Conservation (phyloP, 2,113 vertebrate species). For the Brachypteracias leptosomus region DNA sequence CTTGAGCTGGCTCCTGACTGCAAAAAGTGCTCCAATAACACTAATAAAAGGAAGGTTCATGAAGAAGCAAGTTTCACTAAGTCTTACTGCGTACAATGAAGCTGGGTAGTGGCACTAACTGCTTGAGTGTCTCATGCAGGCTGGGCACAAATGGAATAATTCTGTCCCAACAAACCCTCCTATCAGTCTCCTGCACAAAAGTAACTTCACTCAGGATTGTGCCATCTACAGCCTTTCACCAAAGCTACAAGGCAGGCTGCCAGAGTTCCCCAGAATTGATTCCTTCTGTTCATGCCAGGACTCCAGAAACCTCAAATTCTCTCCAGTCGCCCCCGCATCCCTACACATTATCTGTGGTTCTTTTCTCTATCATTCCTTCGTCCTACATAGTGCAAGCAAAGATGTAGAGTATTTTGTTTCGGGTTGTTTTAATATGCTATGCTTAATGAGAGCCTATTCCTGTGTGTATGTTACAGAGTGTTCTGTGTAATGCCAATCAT, state of each 20-base stretch:
- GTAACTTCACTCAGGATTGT: neutral
- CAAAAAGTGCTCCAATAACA: neutral
- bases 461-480: neutral
- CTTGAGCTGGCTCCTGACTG: neutral
- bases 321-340: neutral
- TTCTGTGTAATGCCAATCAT: conserved; percentile 59
- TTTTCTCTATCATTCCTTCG: neutral
- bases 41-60: neutral
- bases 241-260: neutral
- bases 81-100: neutral
- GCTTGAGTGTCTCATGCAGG: neutral
- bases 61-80: neutral
- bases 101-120: neutral
- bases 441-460: conserved; percentile 29
- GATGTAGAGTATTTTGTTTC: neutral
- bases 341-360: neutral
- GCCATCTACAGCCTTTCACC: neutral
- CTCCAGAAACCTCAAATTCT: neutral
- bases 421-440: neutral
- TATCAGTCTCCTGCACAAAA: neutral
- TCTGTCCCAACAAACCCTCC: neutral
- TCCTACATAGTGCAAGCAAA: neutral
- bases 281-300: neutral
- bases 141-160: rapidly evolving
- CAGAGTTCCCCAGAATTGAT: neutral